Evolutionary conservation across 2,113 vertebrate genomes (phyloP), one percentile per base, ranked within the genome.

Genomic region (Chaenogobius annularis): DNA sequence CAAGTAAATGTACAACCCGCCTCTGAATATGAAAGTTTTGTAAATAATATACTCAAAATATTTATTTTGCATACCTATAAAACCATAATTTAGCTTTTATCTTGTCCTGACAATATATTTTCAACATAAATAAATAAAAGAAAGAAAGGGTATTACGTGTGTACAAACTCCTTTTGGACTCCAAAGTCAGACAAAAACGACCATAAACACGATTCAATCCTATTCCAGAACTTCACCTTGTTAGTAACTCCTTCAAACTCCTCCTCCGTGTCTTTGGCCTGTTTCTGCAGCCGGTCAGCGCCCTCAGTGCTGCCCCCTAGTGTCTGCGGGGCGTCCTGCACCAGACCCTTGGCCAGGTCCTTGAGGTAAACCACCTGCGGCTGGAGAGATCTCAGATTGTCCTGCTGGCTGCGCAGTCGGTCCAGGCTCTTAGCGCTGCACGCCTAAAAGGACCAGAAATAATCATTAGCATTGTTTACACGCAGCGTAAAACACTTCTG

Each of bases 361-460:
- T 85, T 92, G 81, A 99, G 94, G 62, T 99, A 99, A 66, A 94
- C 93, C 70, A 99, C 96, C 72, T 98, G 98, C 0, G 95, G 92
- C 68, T 94, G 94, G 79, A 99, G 84, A 3, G 94, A 94, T 73
- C 94, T 89, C 31, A 99, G 91, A 66, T 88, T 91, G 84, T 97
- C 96, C 85, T 97, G 96, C 67, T 98, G 97, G 1, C 93, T 88
- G 50, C 95, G 93, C 52, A 99, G 90, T 63, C 96, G 95, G 90
- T 99, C 98, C 83, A 99, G 78, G 69, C 98, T 99, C 91, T 99
- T 99, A 37, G 92, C 95, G 82, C 96, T 99, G 86, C 96, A 98
- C 0, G 96, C 96, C 89, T 99, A 96, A 0, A 91, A 1, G 92
- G 23, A 7, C 37, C 46, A 74, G 15, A 44, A 10, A 13, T 0